A percentile compares a stretch with the other conserved stretches of the same genome.
phyloP scores from a whole-genome alignment of 2,113 vertebrate genomes.

The Procapra przewalskii region DNA sequence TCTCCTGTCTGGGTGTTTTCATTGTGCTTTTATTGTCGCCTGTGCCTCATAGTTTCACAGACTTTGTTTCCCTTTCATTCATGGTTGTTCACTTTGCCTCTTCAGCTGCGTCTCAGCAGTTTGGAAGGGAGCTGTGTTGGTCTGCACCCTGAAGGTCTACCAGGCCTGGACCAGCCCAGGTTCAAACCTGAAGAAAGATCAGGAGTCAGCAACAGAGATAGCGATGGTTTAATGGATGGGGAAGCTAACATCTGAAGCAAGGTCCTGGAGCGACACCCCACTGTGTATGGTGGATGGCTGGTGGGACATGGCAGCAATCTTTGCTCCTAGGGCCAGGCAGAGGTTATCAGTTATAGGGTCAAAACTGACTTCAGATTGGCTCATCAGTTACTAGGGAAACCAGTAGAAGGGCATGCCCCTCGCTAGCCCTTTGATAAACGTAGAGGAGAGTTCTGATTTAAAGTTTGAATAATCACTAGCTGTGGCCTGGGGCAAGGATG shows the following conservation, averaged over 20 bases:
- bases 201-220: background rate
- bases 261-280: background rate
- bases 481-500: background rate
- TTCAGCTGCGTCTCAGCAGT: background rate
- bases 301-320: background rate
- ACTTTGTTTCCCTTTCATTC: background rate
- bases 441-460: background rate
- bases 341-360: background rate
- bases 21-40: background rate
- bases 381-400: background rate
- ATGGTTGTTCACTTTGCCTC: background rate
- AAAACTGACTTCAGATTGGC: background rate
- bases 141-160: background rate
- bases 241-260: background rate
- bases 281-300: accelerated
- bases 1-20: background rate
- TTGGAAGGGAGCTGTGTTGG: background rate
- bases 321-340: background rate
- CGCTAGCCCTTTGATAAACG: background rate
- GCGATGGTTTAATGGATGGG: background rate
- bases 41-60: background rate
- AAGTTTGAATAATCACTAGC: background rate
- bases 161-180: background rate
- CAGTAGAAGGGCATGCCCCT: background rate
- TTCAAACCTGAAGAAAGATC: background rate